Evolutionary conservation across 2,113 vertebrate species (phyloP).

Genomic region (Nibea coibor): DNA sequence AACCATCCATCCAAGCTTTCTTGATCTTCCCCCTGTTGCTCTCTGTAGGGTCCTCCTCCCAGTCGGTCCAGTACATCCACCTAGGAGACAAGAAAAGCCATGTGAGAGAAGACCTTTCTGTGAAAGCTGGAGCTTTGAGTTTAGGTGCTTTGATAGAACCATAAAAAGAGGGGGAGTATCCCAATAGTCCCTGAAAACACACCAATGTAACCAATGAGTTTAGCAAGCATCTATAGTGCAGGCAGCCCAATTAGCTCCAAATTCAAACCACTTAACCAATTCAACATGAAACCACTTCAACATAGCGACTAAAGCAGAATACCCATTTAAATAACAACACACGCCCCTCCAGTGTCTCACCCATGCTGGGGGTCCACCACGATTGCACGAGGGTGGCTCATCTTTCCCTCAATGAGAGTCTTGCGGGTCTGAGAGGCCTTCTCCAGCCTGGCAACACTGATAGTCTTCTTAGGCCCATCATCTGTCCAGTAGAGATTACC

Average conservation of each 20-base stretch:
- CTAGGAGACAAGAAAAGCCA: constrained; percentile 72
- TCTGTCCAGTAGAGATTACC: constrained; percentile 98
- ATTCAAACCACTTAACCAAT: neutral
- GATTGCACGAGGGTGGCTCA: constrained; percentile 96
- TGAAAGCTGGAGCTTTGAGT: neutral
- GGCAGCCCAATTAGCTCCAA: constrained; percentile 14
- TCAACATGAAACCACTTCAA: neutral
- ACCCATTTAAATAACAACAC: constrained; percentile 6
- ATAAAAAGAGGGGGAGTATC: neutral
- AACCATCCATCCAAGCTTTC: constrained; percentile 97
- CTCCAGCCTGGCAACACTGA: constrained; percentile 94
- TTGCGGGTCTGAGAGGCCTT: constrained; percentile 95
- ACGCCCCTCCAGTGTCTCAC: constrained; percentile 76
- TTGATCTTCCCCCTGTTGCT: constrained; percentile 96
- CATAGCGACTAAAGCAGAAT: too few relatives aligned
- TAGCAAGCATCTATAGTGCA: neutral
- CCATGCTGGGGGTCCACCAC: constrained; percentile 95
- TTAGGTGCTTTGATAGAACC: constrained; percentile 22
- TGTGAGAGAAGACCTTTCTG: constrained; percentile 12
- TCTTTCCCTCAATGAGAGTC: constrained; percentile 95
- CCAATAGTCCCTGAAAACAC: constrained; percentile 20
- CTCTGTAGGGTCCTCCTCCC: constrained; percentile 97
- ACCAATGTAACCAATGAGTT: neutral
- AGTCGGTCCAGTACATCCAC: constrained; percentile 99
- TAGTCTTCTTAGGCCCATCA: constrained; percentile 97